These are phyloP conservation scores for Podarcis lilfordi DNA, from an alignment of 2,797 vertebrate species.

Conservation along the genomic window DNA sequence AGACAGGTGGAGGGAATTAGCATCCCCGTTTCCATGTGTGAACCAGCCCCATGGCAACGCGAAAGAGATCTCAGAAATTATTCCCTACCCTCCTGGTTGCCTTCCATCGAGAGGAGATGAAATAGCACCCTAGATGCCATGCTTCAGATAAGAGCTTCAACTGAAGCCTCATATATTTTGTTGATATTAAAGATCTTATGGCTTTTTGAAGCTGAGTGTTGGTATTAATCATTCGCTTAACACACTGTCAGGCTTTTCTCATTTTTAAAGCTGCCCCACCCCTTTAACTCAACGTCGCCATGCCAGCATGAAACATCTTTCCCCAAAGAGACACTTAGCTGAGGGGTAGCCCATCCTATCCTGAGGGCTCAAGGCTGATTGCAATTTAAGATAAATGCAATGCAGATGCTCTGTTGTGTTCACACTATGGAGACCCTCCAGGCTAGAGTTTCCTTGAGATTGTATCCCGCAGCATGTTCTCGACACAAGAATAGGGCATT, in stretches of 20 bases:
- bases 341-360: background rate
- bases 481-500: too few species aligned
- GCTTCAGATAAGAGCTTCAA: constrained; percentile 65
- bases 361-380: background rate
- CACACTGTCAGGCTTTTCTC: constrained; percentile 48
- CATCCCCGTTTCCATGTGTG: background rate
- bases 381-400: background rate
- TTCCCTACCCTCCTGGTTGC: constrained; percentile 57
- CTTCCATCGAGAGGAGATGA: constrained; percentile 58
- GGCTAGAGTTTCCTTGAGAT: too few species aligned
- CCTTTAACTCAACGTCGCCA: constrained; percentile 23
- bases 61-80: constrained; percentile 15
- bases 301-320: background rate
- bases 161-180: constrained; percentile 61
- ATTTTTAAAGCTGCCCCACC: constrained; percentile 30
- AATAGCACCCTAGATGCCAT: constrained; percentile 57
- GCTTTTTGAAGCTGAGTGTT: constrained; percentile 60
- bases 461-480: too few species aligned
- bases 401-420: too few species aligned
- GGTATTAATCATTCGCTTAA: constrained; percentile 55
- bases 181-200: constrained; percentile 61
- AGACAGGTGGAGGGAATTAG: background rate
- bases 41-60: background rate
- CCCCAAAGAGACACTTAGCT: accelerated
- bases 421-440: too few species aligned